These are phyloP conservation scores for Nesogale talazaci DNA, from an alignment of 2,113 vertebrate species.

Conservation along the genomic window DNA sequence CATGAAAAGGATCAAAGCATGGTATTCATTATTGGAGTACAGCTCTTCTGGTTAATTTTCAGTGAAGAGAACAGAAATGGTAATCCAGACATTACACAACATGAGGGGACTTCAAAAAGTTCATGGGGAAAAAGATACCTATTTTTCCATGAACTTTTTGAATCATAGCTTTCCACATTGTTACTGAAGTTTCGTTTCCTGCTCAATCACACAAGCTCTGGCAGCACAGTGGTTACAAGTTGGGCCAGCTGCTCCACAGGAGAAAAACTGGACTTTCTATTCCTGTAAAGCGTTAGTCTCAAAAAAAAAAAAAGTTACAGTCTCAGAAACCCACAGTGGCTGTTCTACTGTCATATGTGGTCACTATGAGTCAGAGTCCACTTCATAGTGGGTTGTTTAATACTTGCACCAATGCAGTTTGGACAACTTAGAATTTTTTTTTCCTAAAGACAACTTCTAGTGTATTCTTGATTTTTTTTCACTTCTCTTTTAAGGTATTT, in stretches of 20 bases:
- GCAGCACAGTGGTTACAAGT: too few species aligned
- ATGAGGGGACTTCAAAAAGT: too few species aligned
- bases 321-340: too few species aligned
- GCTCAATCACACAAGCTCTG: not conserved
- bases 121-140: too few species aligned
- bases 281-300: too few species aligned
- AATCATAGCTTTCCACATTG: too few species aligned
- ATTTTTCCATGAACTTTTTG: too few species aligned
- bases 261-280: too few species aligned
- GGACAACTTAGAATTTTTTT: not conserved
- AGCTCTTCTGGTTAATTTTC: not conserved
- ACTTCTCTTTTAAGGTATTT: not conserved
- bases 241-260: too few species aligned
- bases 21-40: not conserved
- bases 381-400: not conserved
- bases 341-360: too few species aligned
- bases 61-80: not conserved
- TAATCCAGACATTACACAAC: not conserved
- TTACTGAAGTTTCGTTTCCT: not conserved
- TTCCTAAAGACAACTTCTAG: slow-evolving; percentile 7
- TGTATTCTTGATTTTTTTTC: not conserved
- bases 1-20: not conserved
- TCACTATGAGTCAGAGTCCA: too few species aligned
- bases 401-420: not conserved
- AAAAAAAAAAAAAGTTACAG: too few species aligned